Percentiles rank a stretch among this genome's conserved stretches.
phyloP scores from a whole-genome alignment of 2,797 vertebrate genomes.

The Synaphobranchus kaupii region DNA sequence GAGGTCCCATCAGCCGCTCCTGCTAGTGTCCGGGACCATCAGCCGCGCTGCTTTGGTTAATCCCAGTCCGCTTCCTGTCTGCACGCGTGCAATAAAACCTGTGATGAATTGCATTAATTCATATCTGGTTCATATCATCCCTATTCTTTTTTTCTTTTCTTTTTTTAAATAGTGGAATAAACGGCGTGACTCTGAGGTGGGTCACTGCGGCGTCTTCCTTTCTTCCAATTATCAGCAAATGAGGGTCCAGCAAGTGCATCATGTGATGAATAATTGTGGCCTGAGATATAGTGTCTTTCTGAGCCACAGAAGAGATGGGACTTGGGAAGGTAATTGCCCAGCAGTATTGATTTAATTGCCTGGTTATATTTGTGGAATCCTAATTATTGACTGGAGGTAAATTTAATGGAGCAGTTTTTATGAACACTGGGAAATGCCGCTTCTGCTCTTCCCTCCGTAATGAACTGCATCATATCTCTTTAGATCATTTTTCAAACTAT shows the following conservation, averaged over 20 bases:
- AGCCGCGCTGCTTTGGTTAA: background rate
- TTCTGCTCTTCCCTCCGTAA: slow-evolving; percentile 87
- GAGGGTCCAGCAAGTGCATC: slow-evolving; percentile 52
- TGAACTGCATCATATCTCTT: slow-evolving; percentile 87
- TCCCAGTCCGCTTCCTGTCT: background rate
- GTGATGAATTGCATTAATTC: slow-evolving; percentile 28
- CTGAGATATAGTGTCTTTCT: slow-evolving; percentile 83
- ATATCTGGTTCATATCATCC: background rate
- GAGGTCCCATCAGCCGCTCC: background rate
- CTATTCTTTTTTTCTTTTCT: background rate
- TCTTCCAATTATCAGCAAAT: slow-evolving; percentile 42
- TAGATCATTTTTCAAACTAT: slow-evolving; percentile 91
- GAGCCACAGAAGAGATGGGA: slow-evolving; percentile 84
- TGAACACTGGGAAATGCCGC: slow-evolving; percentile 93
- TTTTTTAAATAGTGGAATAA: slow-evolving; percentile 54
- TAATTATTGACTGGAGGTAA: slow-evolving; percentile 99
- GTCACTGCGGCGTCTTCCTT: slow-evolving; percentile 61
- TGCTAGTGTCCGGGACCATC: background rate
- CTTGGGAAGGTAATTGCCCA: slow-evolving; percentile 79
- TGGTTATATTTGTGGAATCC: slow-evolving; percentile 98
- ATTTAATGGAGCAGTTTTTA: slow-evolving; percentile 96
- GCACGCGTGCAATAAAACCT: background rate
- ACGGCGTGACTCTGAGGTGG: slow-evolving; percentile 63
- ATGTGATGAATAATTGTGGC: slow-evolving; percentile 67
- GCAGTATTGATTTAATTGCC: slow-evolving; percentile 99